Conservation (phyloP, 2,797 vertebrate genomes). For the Labroides dimidiatus region DNA sequence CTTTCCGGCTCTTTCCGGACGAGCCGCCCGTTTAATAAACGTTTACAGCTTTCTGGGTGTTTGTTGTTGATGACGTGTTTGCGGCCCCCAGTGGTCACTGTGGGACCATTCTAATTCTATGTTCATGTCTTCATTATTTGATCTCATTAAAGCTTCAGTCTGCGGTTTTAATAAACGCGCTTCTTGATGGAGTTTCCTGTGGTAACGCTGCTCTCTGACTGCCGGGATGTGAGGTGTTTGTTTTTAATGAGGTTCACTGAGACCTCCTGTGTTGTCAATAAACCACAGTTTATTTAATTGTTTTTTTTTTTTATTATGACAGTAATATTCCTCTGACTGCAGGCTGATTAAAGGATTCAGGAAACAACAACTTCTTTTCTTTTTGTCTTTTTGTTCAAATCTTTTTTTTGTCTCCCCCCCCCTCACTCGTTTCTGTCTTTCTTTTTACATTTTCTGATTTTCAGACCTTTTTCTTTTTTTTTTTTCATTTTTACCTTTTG, state of each 20-base stretch:
- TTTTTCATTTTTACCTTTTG: too few species aligned
- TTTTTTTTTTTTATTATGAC: constrained; percentile 6
- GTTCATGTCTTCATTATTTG: too few species aligned
- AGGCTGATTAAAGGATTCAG: too few species aligned
- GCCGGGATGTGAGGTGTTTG: not conserved
- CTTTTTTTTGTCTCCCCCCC: too few species aligned
- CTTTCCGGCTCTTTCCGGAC: constrained; percentile 59
- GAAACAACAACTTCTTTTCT: too few species aligned
- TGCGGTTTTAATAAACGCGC: not conserved
- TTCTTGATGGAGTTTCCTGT: not conserved
- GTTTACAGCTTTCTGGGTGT: fast-evolving
- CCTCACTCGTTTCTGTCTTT: too few species aligned
- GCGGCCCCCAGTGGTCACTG: not conserved
- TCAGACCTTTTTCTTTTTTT: too few species aligned
- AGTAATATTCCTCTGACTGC: not conserved
- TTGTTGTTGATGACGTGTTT: not conserved
- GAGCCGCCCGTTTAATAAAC: not conserved
- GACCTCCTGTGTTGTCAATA: not conserved
- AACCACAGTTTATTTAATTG: not conserved
- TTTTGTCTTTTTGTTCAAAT: too few species aligned
- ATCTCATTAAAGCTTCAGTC: not conserved
- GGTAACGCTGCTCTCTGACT: not conserved
- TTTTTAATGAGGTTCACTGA: not conserved
- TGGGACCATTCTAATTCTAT: not conserved
- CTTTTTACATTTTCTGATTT: too few species aligned